Percentiles rank a stretch among this genome's conserved stretches.
Evolutionary conservation across 2,113 vertebrate species (phyloP).

Genomic region (Pyrgilauda ruficollis): DNA sequence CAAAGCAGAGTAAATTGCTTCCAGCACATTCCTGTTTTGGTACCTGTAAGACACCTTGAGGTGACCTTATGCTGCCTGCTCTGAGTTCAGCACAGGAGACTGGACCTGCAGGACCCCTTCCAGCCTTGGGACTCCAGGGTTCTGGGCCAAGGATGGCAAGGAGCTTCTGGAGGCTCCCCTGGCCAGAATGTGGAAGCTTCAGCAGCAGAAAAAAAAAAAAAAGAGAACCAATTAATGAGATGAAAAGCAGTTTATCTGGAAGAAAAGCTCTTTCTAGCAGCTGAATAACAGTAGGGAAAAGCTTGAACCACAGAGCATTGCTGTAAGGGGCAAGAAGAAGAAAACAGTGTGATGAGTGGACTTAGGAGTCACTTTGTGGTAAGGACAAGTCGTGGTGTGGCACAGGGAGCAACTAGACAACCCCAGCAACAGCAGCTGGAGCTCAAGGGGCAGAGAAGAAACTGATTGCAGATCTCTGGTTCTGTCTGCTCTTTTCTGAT

Average conservation of each 20-base stretch:
- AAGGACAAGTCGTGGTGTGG: background rate
- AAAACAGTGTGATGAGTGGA: background rate
- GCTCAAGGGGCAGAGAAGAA: background rate
- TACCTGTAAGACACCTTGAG: slow-evolving; percentile 6
- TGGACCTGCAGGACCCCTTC: background rate
- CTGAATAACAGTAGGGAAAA: background rate
- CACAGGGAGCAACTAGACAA: background rate
- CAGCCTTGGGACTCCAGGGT: accelerated
- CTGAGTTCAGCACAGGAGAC: background rate
- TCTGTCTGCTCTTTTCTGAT: background rate
- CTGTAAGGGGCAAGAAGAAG: background rate
- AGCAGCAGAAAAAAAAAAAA: background rate
- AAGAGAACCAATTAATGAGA: background rate
- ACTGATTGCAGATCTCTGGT: background rate
- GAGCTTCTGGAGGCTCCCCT: background rate
- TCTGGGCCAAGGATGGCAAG: background rate
- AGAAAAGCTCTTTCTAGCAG: background rate
- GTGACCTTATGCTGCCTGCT: background rate
- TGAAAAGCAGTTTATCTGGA: background rate
- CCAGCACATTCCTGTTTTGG: background rate
- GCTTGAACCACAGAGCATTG: background rate
- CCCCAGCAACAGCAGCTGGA: background rate
- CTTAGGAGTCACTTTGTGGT: background rate
- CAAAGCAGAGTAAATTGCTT: slow-evolving; percentile 5
- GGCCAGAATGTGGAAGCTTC: background rate